Evolutionary conservation across 2,888 invertebrate species (phyloP), one percentile per base, ranked within the genome.

Genomic region (Parelbella ahira): DNA sequence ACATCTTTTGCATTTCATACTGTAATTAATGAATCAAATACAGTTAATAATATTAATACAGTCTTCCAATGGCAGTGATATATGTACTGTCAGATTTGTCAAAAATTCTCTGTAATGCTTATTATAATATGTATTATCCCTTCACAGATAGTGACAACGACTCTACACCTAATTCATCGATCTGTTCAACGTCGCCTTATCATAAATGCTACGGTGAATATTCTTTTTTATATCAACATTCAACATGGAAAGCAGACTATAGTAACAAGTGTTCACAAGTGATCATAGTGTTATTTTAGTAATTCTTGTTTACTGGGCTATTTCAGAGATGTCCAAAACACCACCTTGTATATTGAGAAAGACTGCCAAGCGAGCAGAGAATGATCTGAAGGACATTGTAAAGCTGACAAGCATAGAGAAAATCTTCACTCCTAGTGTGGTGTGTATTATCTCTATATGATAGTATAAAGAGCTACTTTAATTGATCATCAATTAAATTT

Each of bases 401-500:
- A 89, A 90, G 53, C 86, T 90, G 46, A 90, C 91, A 1, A 83
- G 87, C 37, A 68, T 90, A 48, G 93, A 93, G 63, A 91, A 89
- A 45, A 83, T 90, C 36, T 73, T 83, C 45, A 52, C 73, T 3
- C 79, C 82, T 7, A 68, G 66, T 37, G 80, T 87, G 53, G 88
- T 88, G 63, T 8, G 39, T 39, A 20, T 8, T 6, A 20, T 2
- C n/a, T n/a, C n/a, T n/a, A n/a, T n/a, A n/a, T n/a, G n/a, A n/a
- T n/a, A n/a, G n/a, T n/a, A n/a, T n/a, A n/a, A n/a, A n/a, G n/a
- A n/a, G n/a, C n/a, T n/a, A n/a, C n/a, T n/a, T n/a, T n/a, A n/a
- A n/a, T n/a, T n/a, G n/a, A n/a, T n/a, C n/a, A n/a, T n/a, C n/a
- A n/a, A n/a, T n/a, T n/a, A n/a, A n/a, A n/a, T n/a, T n/a, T n/a